A percentile compares a stretch with the other conserved stretches of the same genome.
phyloP scores from a whole-genome alignment of 2,888 invertebrate species.

The Cerceris ruficornis region DNA sequence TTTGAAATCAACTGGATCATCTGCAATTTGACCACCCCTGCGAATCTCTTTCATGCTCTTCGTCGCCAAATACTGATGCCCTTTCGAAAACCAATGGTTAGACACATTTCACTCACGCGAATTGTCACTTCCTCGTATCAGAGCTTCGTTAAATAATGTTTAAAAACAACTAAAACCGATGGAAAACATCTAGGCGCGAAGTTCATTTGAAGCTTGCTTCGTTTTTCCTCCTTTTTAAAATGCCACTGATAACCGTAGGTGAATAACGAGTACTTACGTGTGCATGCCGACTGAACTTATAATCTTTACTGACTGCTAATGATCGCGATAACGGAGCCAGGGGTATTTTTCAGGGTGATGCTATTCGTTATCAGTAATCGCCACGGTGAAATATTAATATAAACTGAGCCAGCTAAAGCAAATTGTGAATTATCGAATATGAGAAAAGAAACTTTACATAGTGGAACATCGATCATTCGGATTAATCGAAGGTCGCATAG shows the following conservation, averaged over 20 bases:
- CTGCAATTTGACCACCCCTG: constrained; percentile 89
- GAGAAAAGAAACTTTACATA: background rate
- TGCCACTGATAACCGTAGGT: background rate
- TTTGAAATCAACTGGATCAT: constrained; percentile 88
- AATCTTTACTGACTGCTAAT: background rate
- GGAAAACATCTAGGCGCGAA: background rate
- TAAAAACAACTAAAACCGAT: too few relatives aligned
- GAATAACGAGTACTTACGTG: background rate
- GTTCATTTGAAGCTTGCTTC: background rate
- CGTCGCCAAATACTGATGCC: constrained; percentile 89
- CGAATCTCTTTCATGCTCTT: constrained; percentile 90
- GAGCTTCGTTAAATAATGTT: too few relatives aligned
- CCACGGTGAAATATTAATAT: background rate
- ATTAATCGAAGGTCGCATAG: background rate
- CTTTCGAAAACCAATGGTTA: constrained; percentile 90
- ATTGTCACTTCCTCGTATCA: too few relatives aligned
- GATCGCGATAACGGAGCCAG: background rate
- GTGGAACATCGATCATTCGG: too few relatives aligned
- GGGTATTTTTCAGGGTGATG: background rate
- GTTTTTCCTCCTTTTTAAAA: background rate
- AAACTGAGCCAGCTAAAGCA: background rate
- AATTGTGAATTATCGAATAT: background rate
- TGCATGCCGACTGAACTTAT: background rate
- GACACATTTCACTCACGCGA: background rate
- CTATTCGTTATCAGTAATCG: background rate